phyloP scores from a whole-genome alignment of 2,797 vertebrate genomes.

The Limosa lapponica region DNA sequence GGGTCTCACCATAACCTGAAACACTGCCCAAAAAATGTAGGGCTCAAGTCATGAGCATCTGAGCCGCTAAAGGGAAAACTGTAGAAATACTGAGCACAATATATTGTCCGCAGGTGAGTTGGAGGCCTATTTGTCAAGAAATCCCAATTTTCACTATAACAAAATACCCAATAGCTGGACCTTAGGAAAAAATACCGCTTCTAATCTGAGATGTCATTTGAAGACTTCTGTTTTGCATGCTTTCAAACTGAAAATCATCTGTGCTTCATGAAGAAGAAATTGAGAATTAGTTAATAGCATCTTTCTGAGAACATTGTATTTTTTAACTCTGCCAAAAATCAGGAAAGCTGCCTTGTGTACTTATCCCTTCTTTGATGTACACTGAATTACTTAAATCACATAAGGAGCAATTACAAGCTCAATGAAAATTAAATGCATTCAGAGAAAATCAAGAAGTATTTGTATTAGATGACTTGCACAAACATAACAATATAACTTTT shows the following conservation, averaged over 20 bases:
- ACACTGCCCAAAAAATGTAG: not conserved
- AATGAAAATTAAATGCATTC: not conserved
- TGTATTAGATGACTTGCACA: not conserved
- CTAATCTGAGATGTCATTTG: not conserved
- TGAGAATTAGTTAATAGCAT: not conserved
- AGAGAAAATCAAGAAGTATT: not conserved
- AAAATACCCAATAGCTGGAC: not conserved
- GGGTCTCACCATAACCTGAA: not conserved
- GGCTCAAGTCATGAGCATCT: not conserved
- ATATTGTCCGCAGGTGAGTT: not conserved
- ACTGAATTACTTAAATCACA: not conserved
- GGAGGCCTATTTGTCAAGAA: not conserved
- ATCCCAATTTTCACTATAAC: not conserved
- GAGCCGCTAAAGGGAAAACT: not conserved
- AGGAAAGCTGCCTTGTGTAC: not conserved
- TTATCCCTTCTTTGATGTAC: not conserved
- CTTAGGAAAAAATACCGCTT: not conserved
- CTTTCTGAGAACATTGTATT: not conserved
- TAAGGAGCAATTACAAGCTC: not conserved
- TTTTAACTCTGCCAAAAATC: not conserved
- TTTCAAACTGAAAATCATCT: not conserved
- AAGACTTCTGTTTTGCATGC: not conserved
- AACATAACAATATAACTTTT: not conserved
- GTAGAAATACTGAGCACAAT: not conserved
- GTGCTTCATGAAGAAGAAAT: not conserved